Conservation (phyloP, 2,113 vertebrate genomes). For the Telmatochromis sp. region DNA sequence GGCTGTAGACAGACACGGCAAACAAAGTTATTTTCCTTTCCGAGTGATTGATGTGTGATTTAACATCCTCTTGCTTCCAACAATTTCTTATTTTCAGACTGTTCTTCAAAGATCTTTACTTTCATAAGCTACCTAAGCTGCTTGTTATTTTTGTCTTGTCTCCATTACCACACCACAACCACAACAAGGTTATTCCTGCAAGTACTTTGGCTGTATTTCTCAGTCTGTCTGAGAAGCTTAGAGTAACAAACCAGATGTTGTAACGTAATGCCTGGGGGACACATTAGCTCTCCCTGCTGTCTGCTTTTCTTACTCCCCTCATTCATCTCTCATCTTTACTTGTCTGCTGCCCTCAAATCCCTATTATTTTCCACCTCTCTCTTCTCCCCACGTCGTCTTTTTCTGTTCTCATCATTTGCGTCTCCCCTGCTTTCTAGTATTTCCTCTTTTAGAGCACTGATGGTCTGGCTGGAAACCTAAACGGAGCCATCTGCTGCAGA, state of each 20-base stretch:
- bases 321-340: background rate
- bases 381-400: background rate
- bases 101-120: background rate
- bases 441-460: background rate
- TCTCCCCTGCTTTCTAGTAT: slow-evolving; percentile 1
- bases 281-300: slow-evolving; percentile 10
- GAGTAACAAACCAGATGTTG: slow-evolving; percentile 44
- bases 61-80: background rate
- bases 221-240: background rate
- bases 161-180: background rate
- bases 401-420: background rate
- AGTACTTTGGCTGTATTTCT: background rate
- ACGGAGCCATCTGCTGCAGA: background rate
- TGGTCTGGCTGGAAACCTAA: background rate
- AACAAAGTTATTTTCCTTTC: background rate
- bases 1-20: background rate
- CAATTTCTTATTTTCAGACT: background rate
- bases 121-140: background rate
- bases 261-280: slow-evolving; percentile 12
- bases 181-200: background rate
- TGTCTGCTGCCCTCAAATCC: background rate
- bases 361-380: background rate
- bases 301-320: background rate
- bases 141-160: background rate
- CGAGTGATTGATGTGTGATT: background rate